A percentile compares a stretch with the other conserved stretches of the same genome.
Evolutionary conservation across 2,797 vertebrate genomes (phyloP).

Genomic region (Prionace glauca): DNA sequence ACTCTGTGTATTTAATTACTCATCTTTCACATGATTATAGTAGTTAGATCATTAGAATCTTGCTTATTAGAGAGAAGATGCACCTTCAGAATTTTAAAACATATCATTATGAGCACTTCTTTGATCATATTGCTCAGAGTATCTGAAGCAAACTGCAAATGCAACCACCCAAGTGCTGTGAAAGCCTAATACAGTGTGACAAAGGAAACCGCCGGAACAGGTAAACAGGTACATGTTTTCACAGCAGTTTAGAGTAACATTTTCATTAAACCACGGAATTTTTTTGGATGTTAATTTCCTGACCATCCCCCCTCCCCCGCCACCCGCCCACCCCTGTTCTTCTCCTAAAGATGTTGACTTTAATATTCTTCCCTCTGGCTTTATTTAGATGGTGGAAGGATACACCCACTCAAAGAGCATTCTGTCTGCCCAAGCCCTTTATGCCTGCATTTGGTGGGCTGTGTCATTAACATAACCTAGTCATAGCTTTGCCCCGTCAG

Average conservation of each 20-base stretch:
- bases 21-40: conserved; percentile 11
- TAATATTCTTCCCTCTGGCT: background rate
- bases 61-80: conserved; percentile 13
- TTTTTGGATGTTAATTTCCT: background rate
- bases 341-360: background rate
- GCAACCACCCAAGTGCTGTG: background rate
- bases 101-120: conserved; percentile 25
- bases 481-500: background rate
- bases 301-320: too few relatives aligned
- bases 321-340: too few relatives aligned
- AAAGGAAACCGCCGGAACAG: background rate
- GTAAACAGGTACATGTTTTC: background rate
- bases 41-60: conserved; percentile 9
- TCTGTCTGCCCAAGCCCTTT: background rate
- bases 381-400: background rate
- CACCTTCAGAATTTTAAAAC: conserved; percentile 5
- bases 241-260: background rate
- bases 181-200: background rate
- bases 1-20: conserved; percentile 17
- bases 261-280: background rate
- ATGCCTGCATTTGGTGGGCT: background rate
- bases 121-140: conserved; percentile 21
- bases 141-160: background rate
- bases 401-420: too few relatives aligned
- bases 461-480: background rate